phyloP scores from a whole-genome alignment of 35 echinoderm and acorn worm species.

The Anneissia japonica region DNA sequence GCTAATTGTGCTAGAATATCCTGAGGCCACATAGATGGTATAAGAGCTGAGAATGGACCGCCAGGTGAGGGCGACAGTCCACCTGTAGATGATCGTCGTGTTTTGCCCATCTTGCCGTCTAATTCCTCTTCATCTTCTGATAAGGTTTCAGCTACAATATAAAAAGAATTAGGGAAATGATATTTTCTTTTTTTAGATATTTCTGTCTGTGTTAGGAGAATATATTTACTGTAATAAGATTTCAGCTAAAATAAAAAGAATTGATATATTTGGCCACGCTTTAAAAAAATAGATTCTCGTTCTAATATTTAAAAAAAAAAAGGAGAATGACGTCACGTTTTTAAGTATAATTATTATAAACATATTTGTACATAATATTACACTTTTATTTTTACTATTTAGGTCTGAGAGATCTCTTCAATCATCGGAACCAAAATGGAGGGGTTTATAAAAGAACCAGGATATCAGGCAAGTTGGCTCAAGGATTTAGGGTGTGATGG shows the following conservation, averaged over 20 bases:
- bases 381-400: too few relatives aligned
- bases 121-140: constrained; percentile 99
- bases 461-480: too few relatives aligned
- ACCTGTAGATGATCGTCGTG: constrained; percentile 57
- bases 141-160: constrained; percentile 76
- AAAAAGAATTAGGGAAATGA: constrained; percentile 11
- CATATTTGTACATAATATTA: not conserved
- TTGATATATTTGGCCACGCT: not conserved
- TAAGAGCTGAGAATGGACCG: constrained; percentile 92
- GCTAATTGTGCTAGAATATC: constrained; percentile 90
- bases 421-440: too few relatives aligned
- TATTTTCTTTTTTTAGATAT: not conserved
- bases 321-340: not conserved
- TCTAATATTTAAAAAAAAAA: not conserved
- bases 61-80: constrained; percentile 77
- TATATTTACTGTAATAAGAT: not conserved
- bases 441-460: too few relatives aligned
- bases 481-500: too few relatives aligned
- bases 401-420: too few relatives aligned
- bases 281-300: not conserved
- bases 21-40: constrained; percentile 89
- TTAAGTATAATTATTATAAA: not conserved
- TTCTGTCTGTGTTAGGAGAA: not conserved
- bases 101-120: constrained; percentile 16
- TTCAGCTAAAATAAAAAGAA: not conserved